Conservation (phyloP, 2,113 vertebrate species). For the Chloropsis cyanopogon region DNA sequence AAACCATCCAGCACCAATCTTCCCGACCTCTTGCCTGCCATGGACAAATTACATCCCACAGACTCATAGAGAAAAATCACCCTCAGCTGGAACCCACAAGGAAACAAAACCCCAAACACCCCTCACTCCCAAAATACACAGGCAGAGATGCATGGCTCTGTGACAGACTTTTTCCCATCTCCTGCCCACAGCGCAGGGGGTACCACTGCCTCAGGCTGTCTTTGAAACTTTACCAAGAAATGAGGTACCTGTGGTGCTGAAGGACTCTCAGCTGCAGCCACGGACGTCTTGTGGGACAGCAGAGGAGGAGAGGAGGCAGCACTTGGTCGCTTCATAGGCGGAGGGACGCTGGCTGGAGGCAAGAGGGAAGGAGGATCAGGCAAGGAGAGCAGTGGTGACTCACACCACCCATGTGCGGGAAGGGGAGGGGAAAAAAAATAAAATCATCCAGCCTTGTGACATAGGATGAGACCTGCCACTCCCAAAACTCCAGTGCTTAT, state of each 20-base stretch:
- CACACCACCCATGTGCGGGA: neutral
- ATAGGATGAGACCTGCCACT: neutral
- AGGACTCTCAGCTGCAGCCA: neutral
- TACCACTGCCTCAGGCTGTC: neutral
- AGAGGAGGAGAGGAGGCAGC: constrained; percentile 57
- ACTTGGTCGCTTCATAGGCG: constrained; percentile 75
- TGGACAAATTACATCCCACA: neutral
- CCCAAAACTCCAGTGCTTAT: neutral
- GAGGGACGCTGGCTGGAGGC: constrained; percentile 75
- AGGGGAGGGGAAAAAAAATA: neutral
- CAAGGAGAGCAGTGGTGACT: neutral
- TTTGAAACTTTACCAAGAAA: neutral
- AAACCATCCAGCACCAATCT: neutral
- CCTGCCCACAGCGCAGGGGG: accelerated
- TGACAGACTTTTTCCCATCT: neutral
- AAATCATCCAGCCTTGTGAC: constrained; percentile 8
- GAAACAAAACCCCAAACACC: neutral
- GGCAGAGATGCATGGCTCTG: neutral
- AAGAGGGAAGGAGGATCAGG: constrained; percentile 19
- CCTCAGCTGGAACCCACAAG: neutral
- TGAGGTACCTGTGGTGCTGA: constrained; percentile 25
- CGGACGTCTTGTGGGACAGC: constrained; percentile 65
- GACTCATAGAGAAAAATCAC: neutral
- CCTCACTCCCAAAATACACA: neutral
- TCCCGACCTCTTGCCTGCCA: neutral